Evolutionary conservation across 2,797 vertebrate species (phyloP).

Genomic region (Glyptemys insculpta): DNA sequence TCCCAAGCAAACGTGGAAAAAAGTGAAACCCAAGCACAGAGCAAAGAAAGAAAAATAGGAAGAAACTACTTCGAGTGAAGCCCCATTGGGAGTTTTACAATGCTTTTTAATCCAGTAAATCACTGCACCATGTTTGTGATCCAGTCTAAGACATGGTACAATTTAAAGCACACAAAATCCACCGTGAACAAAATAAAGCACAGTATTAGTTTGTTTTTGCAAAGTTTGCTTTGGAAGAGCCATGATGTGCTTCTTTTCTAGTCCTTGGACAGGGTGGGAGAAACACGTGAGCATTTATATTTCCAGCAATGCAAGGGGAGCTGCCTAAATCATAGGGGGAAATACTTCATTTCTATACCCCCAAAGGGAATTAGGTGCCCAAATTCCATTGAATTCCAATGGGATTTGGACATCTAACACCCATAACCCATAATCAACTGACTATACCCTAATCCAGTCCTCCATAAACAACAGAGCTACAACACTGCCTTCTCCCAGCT

Average conservation of each 20-base stretch:
- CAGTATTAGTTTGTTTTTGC: background rate
- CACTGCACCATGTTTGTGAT: background rate
- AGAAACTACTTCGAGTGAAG: no score
- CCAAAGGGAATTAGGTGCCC: no score
- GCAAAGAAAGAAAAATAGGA: background rate
- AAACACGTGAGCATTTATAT: background rate
- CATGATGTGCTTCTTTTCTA: background rate
- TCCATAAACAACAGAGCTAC: no score
- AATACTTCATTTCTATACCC: no score
- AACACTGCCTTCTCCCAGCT: no score
- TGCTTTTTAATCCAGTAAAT: background rate
- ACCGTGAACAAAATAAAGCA: background rate
- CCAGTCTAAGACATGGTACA: background rate
- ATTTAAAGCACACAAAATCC: background rate
- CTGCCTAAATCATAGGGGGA: background rate
- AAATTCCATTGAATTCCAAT: no score
- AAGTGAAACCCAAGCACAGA: background rate
- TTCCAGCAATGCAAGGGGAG: conserved; percentile 6
- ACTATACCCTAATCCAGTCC: no score
- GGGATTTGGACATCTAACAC: no score
- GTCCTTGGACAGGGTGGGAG: background rate
- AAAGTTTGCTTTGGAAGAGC: background rate
- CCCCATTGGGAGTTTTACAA: background rate
- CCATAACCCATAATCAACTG: no score
- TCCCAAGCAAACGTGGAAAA: no score